These are phyloP conservation scores for Drosophila nasuta DNA, from an alignment of 1,140 invertebrate species.

Conservation along the genomic window DNA sequence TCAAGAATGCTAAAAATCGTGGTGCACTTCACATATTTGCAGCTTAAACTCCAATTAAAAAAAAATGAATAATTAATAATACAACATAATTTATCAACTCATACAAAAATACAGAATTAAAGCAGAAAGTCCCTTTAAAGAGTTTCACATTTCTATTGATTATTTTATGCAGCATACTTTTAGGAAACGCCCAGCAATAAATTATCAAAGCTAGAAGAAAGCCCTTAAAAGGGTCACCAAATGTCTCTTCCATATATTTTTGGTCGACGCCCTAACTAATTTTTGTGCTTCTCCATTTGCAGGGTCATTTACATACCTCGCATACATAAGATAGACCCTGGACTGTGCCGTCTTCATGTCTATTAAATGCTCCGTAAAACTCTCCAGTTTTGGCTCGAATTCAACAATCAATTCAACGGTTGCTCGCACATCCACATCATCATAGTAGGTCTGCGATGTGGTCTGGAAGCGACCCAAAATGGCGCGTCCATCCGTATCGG, in stretches of 20 bases:
- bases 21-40: no score
- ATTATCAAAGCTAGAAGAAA: not conserved
- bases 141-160: not conserved
- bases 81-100: not conserved
- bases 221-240: not conserved
- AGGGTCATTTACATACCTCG: conserved; percentile 88
- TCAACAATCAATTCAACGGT: conserved; percentile 95
- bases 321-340: conserved; percentile 96
- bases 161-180: conserved; percentile 14
- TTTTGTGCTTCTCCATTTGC: not conserved
- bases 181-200: not conserved
- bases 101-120: not conserved
- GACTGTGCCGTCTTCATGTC: conserved; percentile 94
- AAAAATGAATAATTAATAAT: no score
- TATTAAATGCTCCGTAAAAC: conserved; percentile 91
- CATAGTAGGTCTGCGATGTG: conserved; percentile 87
- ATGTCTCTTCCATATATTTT: not conserved
- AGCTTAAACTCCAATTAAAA: no score
- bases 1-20: no score
- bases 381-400: conserved; percentile 93
- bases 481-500: conserved; percentile 97
- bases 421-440: conserved; percentile 87
- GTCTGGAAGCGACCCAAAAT: conserved; percentile 92
- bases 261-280: not conserved
- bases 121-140: not conserved